A percentile compares a stretch with the other conserved stretches of the same genome.
These are phyloP conservation scores for Orientallactaga sibirica DNA, from an alignment of 2,797 vertebrate genomes.

Conservation along the genomic window DNA sequence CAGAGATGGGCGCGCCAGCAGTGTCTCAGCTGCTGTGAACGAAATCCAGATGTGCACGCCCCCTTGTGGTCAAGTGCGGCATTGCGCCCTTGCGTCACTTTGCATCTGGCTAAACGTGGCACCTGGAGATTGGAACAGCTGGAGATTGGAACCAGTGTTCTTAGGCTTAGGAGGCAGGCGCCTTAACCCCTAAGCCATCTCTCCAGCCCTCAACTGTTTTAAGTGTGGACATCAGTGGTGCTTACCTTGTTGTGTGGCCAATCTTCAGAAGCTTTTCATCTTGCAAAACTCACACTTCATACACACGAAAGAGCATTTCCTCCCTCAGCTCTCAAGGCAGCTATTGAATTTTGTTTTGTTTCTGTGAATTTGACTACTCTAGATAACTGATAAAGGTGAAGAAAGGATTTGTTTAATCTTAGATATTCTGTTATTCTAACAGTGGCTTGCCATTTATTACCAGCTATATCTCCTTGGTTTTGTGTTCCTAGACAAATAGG, in stretches of 20 bases:
- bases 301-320: background rate
- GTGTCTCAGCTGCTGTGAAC: no score
- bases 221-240: background rate
- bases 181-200: no score
- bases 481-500: constrained; percentile 15
- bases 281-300: constrained; percentile 42
- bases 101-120: no score
- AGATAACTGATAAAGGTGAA: background rate
- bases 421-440: constrained; percentile 24
- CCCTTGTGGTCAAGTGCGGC: no score
- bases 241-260: constrained; percentile 1
- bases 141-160: no score
- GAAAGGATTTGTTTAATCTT: constrained; percentile 26
- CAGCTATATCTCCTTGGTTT: background rate
- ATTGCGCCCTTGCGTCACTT: no score
- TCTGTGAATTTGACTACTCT: constrained; percentile 10
- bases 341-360: constrained; percentile 1
- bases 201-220: background rate
- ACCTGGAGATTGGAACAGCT: no score
- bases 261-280: constrained; percentile 26
- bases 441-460: constrained; percentile 42
- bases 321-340: background rate
- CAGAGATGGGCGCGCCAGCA: no score
- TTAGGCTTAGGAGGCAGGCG: no score
- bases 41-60: no score